phyloP scores from a whole-genome alignment of 2,888 invertebrate genomes.

The Diarsia brunnea region DNA sequence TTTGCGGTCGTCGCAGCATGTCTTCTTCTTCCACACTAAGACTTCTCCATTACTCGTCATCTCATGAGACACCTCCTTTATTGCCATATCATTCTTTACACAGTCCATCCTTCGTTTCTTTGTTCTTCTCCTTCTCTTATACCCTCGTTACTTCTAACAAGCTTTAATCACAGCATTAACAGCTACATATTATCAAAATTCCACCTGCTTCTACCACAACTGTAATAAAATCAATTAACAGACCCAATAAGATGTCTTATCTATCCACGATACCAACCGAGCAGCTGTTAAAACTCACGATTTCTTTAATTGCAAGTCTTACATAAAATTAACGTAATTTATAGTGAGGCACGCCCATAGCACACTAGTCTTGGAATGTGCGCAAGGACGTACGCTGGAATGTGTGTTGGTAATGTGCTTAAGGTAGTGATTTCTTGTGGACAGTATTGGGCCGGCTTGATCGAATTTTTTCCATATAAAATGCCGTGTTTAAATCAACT shows the following conservation, averaged over 20 bases:
- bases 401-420: constrained; percentile 17
- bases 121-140: too few relatives aligned
- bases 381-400: constrained; percentile 32
- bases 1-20: too few relatives aligned
- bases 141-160: neutral
- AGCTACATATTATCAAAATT: constrained; percentile 13
- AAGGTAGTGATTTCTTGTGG: neutral
- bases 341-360: constrained; percentile 32
- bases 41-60: too few relatives aligned
- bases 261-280: constrained; percentile 19
- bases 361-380: constrained; percentile 33
- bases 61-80: too few relatives aligned
- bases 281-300: constrained; percentile 44
- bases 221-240: constrained; percentile 34
- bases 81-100: too few relatives aligned
- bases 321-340: constrained; percentile 50
- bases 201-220: constrained; percentile 24
- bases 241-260: constrained; percentile 25
- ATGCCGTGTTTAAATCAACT: too few relatives aligned
- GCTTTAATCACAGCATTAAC: neutral
- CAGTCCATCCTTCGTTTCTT: too few relatives aligned
- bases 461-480: too few relatives aligned
- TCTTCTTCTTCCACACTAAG: too few relatives aligned
- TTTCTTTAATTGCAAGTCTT: constrained; percentile 43
- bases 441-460: neutral